phyloP scores from a whole-genome alignment of 2,888 invertebrate genomes.

The Agriotes lineatus region DNA sequence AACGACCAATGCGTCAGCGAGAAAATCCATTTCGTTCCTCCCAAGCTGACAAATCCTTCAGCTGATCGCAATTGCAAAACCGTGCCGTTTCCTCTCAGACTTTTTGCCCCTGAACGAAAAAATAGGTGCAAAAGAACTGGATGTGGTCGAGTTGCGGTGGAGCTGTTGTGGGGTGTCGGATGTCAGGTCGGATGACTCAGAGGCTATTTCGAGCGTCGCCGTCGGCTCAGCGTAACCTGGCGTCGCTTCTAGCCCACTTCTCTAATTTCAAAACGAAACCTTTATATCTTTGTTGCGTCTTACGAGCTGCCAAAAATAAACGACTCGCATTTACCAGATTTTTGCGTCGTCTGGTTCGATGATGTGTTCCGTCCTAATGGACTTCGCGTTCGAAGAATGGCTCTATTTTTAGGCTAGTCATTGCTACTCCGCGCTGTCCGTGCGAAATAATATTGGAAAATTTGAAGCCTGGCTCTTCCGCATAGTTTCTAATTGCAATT shows the following conservation, averaged over 20 bases:
- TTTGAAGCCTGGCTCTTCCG: too few species aligned
- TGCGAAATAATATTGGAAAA: too few species aligned
- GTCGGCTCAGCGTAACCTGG: constrained; percentile 54
- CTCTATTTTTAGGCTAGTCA: not conserved
- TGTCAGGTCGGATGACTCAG: constrained; percentile 59
- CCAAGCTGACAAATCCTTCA: too few species aligned
- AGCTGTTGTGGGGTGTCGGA: constrained; percentile 53
- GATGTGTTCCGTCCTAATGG: constrained; percentile 3
- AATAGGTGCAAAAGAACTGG: constrained; percentile 45
- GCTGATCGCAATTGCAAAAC: too few species aligned
- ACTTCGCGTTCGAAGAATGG: constrained; percentile 7
- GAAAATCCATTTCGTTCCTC: too few species aligned
- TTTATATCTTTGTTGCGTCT: constrained; percentile 40
- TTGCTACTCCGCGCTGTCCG: too few species aligned
- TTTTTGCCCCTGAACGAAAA: constrained; percentile 10
- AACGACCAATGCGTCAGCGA: too few species aligned
- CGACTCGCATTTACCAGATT: constrained; percentile 8
- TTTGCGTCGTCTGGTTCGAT: constrained; percentile 25
- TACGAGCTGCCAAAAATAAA: constrained; percentile 33
- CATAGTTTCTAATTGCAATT: too few species aligned
- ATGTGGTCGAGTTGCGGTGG: constrained; percentile 50
- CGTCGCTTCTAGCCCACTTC: constrained; percentile 52
- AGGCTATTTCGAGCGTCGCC: constrained; percentile 58
- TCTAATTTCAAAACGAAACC: constrained; percentile 52
- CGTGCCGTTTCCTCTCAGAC: too few species aligned